A percentile compares a stretch with the other conserved stretches of the same genome.
These are phyloP conservation scores for Drosophila melanosoma DNA, from an alignment of 2,888 invertebrate genomes.

Conservation along the genomic window DNA sequence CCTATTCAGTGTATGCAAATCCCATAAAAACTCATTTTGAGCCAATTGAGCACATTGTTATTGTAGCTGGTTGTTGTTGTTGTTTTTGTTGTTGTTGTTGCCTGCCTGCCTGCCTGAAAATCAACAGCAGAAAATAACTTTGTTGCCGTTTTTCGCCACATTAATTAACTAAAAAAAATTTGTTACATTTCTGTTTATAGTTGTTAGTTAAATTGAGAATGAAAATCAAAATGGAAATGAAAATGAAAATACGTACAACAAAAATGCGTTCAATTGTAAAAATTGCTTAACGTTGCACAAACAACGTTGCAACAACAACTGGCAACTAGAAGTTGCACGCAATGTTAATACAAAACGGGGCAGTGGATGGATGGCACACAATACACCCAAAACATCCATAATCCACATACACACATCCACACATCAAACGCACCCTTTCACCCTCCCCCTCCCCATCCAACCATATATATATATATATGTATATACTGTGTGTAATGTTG, in stretches of 20 bases:
- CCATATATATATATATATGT: too few species aligned
- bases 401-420: conserved; percentile 13
- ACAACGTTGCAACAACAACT: conserved; percentile 7
- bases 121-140: conserved; percentile 51
- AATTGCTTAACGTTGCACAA: conserved; percentile 49
- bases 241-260: conserved; percentile 36
- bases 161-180: conserved; percentile 66
- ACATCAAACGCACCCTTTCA: conserved; percentile 11
- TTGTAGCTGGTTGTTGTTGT: conserved; percentile 25
- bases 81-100: conserved; percentile 38
- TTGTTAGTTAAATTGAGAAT: conserved; percentile 35
- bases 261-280: conserved; percentile 71
- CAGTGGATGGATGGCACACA: conserved; percentile 35
- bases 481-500: conserved; percentile 54
- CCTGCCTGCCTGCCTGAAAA: conserved; percentile 48
- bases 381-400: conserved; percentile 12
- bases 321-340: conserved; percentile 33
- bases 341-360: conserved; percentile 35
- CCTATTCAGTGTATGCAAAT: conserved; percentile 74
- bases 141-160: conserved; percentile 20
- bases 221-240: conserved; percentile 27
- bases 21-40: conserved; percentile 78
- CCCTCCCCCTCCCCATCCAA: background rate
- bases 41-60: conserved; percentile 74
- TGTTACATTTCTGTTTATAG: conserved; percentile 39